Conservation (phyloP, 2,113 vertebrate species). For the Phocoena sinus region DNA sequence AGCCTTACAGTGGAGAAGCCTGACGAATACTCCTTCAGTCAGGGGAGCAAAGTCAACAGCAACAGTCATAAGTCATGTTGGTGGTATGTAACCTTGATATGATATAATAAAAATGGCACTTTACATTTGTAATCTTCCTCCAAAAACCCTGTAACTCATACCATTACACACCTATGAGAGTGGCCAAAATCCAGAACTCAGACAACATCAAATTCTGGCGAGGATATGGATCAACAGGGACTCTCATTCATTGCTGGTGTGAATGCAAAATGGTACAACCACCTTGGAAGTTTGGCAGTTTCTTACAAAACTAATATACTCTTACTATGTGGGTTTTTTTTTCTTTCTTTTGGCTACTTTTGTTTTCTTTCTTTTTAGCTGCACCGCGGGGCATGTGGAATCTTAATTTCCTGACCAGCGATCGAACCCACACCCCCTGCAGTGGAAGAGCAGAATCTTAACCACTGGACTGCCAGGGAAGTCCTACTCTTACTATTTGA, state of each 20-base stretch:
- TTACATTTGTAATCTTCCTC: not conserved
- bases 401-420: too few species aligned
- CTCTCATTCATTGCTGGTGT: not conserved
- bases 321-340: too few species aligned
- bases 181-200: not conserved
- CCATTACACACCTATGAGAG: not conserved
- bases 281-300: too few species aligned
- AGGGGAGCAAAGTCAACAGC: not conserved
- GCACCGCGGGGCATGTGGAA: too few species aligned
- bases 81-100: not conserved
- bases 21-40: not conserved
- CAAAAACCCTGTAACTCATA: not conserved
- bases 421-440: too few species aligned
- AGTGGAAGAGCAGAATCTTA: too few species aligned
- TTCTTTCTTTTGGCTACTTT: too few species aligned
- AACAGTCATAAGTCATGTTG: not conserved
- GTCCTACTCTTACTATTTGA: not conserved
- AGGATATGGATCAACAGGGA: not conserved
- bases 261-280: too few species aligned
- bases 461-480: too few species aligned
- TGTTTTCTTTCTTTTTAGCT: too few species aligned
- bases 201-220: not conserved
- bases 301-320: too few species aligned
- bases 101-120: not conserved
- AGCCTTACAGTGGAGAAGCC: not conserved